Percentiles rank a stretch among this genome's conserved stretches.
Evolutionary conservation across 2,113 vertebrate species (phyloP).

Genomic region (Callionymus lyra): DNA sequence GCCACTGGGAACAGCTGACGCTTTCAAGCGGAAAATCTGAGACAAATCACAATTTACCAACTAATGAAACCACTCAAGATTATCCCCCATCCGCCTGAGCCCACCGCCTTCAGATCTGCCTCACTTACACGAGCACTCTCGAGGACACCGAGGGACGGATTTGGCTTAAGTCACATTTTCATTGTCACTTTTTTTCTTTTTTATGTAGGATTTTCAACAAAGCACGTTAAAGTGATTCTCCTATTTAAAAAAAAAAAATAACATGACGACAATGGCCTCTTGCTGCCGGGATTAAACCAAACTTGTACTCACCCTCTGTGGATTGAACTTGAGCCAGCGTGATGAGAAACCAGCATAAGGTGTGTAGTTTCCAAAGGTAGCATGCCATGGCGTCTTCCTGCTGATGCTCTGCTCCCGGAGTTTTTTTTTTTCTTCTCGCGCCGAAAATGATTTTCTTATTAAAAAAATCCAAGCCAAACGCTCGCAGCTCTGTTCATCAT

Average conservation of each 20-base stretch:
- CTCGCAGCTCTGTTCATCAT: conserved; percentile 79
- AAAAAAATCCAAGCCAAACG: conserved; percentile 79
- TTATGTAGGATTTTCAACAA: too few species aligned
- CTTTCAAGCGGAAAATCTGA: conserved; percentile 54
- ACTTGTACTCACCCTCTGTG: conserved; percentile 83
- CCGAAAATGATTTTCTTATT: conserved; percentile 70
- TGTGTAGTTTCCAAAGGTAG: conserved; percentile 87
- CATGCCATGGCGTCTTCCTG: conserved; percentile 84
- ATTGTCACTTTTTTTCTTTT: background rate
- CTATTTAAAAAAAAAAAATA: too few species aligned
- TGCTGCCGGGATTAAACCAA: too few species aligned
- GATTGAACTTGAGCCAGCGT: conserved; percentile 84
- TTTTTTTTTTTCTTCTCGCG: too few species aligned
- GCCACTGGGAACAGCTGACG: conserved; percentile 50
- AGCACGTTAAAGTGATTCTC: too few species aligned
- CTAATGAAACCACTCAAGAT: conserved; percentile 57
- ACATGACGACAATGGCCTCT: too few species aligned
- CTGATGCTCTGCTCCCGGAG: conserved; percentile 70
- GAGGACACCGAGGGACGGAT: conserved; percentile 23
- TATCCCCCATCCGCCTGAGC: conserved; percentile 40
- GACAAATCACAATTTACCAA: conserved; percentile 57
- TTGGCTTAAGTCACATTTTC: conserved; percentile 27
- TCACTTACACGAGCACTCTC: conserved; percentile 39
- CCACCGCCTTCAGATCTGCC: conserved; percentile 37
- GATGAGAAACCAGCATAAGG: conserved; percentile 87